Percentiles rank a stretch among this genome's conserved stretches.
Conservation (phyloP, 2,888 invertebrate genomes). For the Blastobasis lacticolella region DNA sequence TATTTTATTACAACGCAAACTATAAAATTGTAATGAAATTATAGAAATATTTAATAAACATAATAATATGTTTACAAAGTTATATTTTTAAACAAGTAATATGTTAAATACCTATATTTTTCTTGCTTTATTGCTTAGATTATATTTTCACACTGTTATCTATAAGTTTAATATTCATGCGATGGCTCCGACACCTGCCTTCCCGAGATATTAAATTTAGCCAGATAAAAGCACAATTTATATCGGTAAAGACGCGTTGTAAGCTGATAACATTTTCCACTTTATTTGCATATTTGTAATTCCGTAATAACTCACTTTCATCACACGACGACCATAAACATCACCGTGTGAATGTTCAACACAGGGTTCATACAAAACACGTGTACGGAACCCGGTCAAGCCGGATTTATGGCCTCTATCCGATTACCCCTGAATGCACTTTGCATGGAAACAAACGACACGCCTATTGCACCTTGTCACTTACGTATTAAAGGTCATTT, state of each 20-base stretch:
- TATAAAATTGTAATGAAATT: no score
- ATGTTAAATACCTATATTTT: no score
- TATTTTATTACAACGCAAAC: no score
- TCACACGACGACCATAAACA: conserved; percentile 3
- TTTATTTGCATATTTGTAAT: neutral
- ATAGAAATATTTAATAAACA: no score
- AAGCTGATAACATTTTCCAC: neutral
- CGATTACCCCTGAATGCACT: conserved; percentile 40
- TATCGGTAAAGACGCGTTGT: neutral
- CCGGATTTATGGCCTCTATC: conserved; percentile 42
- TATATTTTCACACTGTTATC: no score
- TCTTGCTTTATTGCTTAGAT: no score
- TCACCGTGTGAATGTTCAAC: conserved; percentile 48
- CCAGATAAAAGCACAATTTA: neutral
- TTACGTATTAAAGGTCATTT: conserved; percentile 5
- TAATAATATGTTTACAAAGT: no score
- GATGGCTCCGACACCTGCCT: no score
- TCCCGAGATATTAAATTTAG: no score
- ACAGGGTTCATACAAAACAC: conserved; percentile 26
- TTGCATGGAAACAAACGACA: conserved; percentile 30
- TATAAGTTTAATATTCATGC: no score
- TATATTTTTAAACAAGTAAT: no score
- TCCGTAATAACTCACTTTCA: conserved; percentile 9
- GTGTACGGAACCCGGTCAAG: conserved; percentile 20
- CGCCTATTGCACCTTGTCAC: conserved; percentile 1